phyloP scores from a whole-genome alignment of 2,888 invertebrate species.

The Hemicrepidius hirtus region DNA sequence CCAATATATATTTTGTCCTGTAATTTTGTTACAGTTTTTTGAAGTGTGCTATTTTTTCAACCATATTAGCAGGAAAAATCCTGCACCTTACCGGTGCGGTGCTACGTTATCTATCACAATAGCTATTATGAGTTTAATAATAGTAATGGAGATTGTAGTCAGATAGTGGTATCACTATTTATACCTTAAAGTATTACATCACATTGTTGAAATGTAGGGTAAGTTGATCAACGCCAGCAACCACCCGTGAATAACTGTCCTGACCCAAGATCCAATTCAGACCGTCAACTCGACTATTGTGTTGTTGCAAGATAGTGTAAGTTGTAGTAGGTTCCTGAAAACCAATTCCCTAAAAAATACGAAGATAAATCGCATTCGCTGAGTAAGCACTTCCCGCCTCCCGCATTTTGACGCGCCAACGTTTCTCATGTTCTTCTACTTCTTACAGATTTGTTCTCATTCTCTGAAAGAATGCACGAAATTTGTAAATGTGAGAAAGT shows the following conservation, averaged over 20 bases:
- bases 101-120: too few species aligned
- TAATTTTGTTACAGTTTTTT: not conserved
- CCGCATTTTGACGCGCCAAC: slow-evolving; percentile 22
- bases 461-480: slow-evolving; percentile 2
- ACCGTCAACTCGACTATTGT: slow-evolving; percentile 20
- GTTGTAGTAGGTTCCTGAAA: slow-evolving; percentile 11
- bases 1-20: not conserved
- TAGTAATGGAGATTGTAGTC: too few species aligned
- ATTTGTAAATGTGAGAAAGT: slow-evolving; percentile 9
- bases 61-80: too few species aligned
- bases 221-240: slow-evolving; percentile 20
- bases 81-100: too few species aligned
- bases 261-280: slow-evolving; percentile 8
- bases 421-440: slow-evolving; percentile 28
- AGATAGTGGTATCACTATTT: too few species aligned
- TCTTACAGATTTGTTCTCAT: slow-evolving; percentile 25
- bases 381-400: slow-evolving; percentile 29
- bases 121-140: too few species aligned
- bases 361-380: slow-evolving; percentile 22
- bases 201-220: not conserved
- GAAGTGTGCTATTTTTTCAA: too few species aligned
- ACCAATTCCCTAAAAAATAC: slow-evolving; percentile 26
- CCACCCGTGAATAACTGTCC: slow-evolving; percentile 17
- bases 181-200: not conserved
- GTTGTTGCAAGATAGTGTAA: slow-evolving; percentile 7